Evolutionary conservation across 1,140 invertebrate genomes (phyloP), one percentile per base, ranked within the genome.

Genomic region (Nylanderia fulva): DNA sequence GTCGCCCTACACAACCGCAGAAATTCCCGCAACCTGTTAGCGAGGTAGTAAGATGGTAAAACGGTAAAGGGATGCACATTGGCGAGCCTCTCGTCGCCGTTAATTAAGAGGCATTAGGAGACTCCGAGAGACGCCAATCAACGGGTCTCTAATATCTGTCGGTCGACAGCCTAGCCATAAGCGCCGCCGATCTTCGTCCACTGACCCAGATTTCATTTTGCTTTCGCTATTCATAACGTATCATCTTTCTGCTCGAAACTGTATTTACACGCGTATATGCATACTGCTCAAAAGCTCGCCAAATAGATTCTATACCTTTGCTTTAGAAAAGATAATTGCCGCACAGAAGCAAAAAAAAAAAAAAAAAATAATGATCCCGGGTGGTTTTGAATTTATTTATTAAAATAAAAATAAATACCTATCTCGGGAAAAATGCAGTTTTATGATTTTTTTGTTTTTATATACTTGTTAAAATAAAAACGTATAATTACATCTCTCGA

Each of bases 101-200:
- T 89, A 89, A 88, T 86, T 88, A 88, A 89, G 85, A 86, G 75
- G 85, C 85, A 89, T 90, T 90, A 88, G 88, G 85, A 86, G 87
- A 79, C 74, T 89, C 77, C 27, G 24, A 72, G 85, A 75, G 85
- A 89, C 52, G 48, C 42, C 54, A 80, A 60, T 89, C 79, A 82
- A 68, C 54, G 85, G 29, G 39, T 71, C 84, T 89, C 87, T 90
- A 86, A 89, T 90, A 90, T 85, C 80, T 89, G 54, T 80, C 85
- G 85, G 80, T 72, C 56, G 69, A 24, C 61, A 87, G 68, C 24
- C 84, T 48, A 58, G 56, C 39, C 33, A 75, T 84, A 89, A 85
- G 27, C 69, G 27, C 69, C 69, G 48, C 13, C 66, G 85, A 88
- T 84, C 74, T 89, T 88, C 48, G 69, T 84, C n/a, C 74, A 52